These are phyloP conservation scores for Neogobius melanostomus DNA, from an alignment of 2,113 vertebrate genomes.

Conservation along the genomic window DNA sequence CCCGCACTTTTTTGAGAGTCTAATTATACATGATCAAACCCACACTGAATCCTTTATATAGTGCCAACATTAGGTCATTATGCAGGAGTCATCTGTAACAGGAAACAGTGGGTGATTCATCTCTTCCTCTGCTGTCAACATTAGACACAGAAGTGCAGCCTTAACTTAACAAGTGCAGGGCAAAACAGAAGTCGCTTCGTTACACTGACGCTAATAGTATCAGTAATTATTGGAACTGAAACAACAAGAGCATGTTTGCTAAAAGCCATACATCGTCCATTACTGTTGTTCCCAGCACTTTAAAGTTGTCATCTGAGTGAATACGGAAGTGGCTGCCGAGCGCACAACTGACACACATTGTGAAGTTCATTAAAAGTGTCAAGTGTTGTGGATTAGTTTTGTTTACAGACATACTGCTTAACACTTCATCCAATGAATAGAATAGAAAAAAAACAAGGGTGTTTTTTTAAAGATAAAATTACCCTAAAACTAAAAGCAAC, in stretches of 20 bases:
- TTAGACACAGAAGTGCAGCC: conserved; percentile 28
- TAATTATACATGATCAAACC: no score
- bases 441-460: no score
- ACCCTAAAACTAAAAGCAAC: no score
- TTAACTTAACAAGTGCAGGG: conserved; percentile 1
- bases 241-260: background rate
- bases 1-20: no score
- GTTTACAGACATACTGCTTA: background rate
- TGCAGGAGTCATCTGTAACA: conserved; percentile 44
- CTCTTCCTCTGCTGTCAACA: conserved; percentile 67
- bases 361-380: conserved; percentile 3
- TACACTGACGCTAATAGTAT: background rate
- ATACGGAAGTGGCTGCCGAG: conserved; percentile 34
- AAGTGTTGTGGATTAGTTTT: background rate
- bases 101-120: conserved; percentile 62
- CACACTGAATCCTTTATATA: background rate
- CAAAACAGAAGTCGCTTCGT: conserved; percentile 24
- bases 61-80: conserved; percentile 50
- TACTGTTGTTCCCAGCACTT: background rate
- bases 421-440: no score
- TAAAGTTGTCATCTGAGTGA: conserved; percentile 12
- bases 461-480: no score
- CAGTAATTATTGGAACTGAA: background rate
- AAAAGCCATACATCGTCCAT: background rate
- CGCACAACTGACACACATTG: conserved; percentile 14